Conservation (phyloP, 2,113 vertebrate species). For the Varanus komodoensis region DNA sequence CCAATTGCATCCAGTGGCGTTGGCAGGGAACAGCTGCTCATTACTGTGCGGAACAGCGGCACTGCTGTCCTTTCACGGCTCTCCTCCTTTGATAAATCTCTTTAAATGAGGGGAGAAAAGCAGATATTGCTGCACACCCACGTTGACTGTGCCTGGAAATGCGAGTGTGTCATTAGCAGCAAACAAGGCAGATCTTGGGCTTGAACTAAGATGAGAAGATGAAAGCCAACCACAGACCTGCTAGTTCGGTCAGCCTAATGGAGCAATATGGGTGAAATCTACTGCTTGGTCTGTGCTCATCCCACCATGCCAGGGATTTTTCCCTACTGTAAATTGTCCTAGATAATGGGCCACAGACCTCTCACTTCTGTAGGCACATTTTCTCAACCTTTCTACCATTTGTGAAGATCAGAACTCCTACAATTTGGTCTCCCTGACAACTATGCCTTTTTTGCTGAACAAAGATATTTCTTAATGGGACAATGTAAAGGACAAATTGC, state of each 20-base stretch:
- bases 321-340: constrained; percentile 26
- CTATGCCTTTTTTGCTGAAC: neutral
- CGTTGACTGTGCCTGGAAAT: neutral
- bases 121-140: neutral
- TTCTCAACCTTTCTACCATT: neutral
- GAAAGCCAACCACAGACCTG: constrained; percentile 40
- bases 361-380: constrained; percentile 2
- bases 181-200: constrained; percentile 1
- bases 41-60: constrained; percentile 36
- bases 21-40: constrained; percentile 43
- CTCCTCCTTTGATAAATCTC: constrained; percentile 49
- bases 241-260: constrained; percentile 36
- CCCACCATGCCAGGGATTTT: constrained; percentile 10
- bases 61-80: constrained; percentile 40
- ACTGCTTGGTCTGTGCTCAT: constrained; percentile 4
- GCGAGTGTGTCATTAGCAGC: constrained; percentile 7
- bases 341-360: constrained; percentile 12
- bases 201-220: constrained; percentile 30
- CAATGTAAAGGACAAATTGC: neutral
- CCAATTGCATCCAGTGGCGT: constrained; percentile 29
- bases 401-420: neutral
- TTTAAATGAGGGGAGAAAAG: constrained; percentile 17
- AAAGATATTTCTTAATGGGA: neutral
- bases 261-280: neutral
- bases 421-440: constrained; percentile 12